A percentile compares a stretch with the other conserved stretches of the same genome.
phyloP scores from a whole-genome alignment of 1,140 invertebrate genomes.

The Spodoptera frugiperda region DNA sequence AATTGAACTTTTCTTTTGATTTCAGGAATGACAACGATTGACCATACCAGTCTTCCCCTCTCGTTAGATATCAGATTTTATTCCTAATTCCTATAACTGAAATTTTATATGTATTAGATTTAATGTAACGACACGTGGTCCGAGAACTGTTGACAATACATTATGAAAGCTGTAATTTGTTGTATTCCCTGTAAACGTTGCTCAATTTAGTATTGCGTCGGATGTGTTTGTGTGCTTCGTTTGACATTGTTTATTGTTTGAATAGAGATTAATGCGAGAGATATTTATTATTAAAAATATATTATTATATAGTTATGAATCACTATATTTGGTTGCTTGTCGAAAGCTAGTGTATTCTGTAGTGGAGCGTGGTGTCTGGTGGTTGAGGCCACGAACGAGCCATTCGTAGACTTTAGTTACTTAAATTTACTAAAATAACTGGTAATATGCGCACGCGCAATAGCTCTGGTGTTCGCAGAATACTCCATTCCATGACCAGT shows the following conservation, averaged over 20 bases:
- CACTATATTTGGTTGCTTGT: constrained; percentile 32
- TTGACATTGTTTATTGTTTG: constrained; percentile 40
- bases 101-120: constrained; percentile 81
- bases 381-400: constrained; percentile 22
- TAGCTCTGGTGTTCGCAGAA: constrained; percentile 21
- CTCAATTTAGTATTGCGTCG: constrained; percentile 75
- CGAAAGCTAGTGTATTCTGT: constrained; percentile 25
- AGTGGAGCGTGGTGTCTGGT: constrained; percentile 18
- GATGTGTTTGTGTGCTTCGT: constrained; percentile 52
- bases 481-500: constrained; percentile 47
- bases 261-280: constrained; percentile 35
- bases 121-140: constrained; percentile 69
- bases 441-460: constrained; percentile 5
- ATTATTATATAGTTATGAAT: constrained; percentile 22
- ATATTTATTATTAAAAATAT: constrained; percentile 43
- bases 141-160: constrained; percentile 84
- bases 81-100: constrained; percentile 81
- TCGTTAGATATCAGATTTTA: constrained; percentile 82
- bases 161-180: constrained; percentile 68
- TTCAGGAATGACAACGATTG: constrained; percentile 79
- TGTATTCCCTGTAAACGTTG: constrained; percentile 77
- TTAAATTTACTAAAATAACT: constrained; percentile 11
- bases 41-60: constrained; percentile 83
- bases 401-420: constrained; percentile 32
- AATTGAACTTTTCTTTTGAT: constrained; percentile 53